phyloP scores from a whole-genome alignment of 2,888 invertebrate species.

The Melieria picta region DNA sequence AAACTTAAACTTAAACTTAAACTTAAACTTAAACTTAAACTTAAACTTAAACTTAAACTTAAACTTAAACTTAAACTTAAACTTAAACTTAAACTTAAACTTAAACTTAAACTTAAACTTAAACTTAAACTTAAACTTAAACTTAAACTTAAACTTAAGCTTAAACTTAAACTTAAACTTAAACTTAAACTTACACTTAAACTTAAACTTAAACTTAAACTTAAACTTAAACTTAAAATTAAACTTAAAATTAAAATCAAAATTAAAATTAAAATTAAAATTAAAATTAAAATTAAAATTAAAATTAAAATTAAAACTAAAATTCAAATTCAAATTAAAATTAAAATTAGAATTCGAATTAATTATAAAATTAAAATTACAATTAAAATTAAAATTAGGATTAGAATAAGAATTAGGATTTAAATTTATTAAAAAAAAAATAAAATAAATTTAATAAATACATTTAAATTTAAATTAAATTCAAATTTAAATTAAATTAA shows the following conservation, averaged over 20 bases:
- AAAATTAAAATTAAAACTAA: not conserved
- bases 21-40: not conserved
- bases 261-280: not conserved
- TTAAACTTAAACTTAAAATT: not conserved
- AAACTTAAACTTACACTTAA: not conserved
- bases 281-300: not conserved
- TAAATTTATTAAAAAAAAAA: no score
- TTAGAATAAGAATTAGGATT: no score
- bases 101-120: not conserved
- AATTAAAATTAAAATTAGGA: not conserved
- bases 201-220: not conserved
- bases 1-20: not conserved
- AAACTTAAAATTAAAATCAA: not conserved
- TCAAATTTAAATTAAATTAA: not conserved
- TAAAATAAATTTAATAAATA: not conserved
- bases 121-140: not conserved
- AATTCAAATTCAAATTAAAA: not conserved
- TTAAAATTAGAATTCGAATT: not conserved
- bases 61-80: not conserved
- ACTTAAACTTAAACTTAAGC: not conserved
- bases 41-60: not conserved
- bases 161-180: not conserved
- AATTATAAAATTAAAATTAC: not conserved
- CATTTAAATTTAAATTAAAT: not conserved
- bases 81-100: not conserved